Conservation (phyloP, 2,113 vertebrate species). For the Cebidichthys violaceus region DNA sequence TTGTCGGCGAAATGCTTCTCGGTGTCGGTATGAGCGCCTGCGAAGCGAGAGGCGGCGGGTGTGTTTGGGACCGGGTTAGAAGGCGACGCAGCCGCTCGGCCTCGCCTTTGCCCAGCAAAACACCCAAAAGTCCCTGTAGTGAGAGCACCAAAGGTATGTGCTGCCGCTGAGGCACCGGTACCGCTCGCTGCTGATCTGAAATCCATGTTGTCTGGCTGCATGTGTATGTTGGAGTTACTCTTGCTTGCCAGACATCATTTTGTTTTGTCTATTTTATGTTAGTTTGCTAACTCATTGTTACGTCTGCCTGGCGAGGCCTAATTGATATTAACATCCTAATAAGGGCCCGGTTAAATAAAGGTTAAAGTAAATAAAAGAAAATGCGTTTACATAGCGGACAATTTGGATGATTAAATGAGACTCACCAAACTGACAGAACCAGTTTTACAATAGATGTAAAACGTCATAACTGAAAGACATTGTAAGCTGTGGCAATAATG, state of each 20-base stretch:
- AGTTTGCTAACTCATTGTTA: background rate
- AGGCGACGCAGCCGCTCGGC: conserved; percentile 59
- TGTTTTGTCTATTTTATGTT: background rate
- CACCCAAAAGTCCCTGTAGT: conserved; percentile 57
- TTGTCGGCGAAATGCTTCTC: conserved; percentile 82
- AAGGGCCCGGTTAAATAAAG: no score
- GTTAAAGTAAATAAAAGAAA: background rate
- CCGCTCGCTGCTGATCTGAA: background rate
- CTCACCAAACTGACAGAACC: conserved; percentile 4
- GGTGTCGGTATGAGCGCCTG: conserved; percentile 77
- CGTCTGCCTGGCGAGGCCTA: background rate
- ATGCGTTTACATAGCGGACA: background rate
- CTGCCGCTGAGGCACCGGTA: background rate
- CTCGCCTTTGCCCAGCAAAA: conserved; percentile 67
- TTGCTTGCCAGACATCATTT: background rate
- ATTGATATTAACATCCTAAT: background rate
- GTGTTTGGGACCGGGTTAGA: conserved; percentile 68
- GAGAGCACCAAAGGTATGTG: conserved; percentile 67
- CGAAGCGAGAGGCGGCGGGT: conserved; percentile 18
- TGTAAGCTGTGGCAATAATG: background rate
- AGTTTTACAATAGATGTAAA: background rate
- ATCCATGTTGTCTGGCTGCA: background rate
- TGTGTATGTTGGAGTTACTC: background rate
- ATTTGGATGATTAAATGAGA: background rate
- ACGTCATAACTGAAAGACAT: background rate